Evolutionary conservation across 2,888 invertebrate species (phyloP).

Genomic region (Eupithecia exiguata): DNA sequence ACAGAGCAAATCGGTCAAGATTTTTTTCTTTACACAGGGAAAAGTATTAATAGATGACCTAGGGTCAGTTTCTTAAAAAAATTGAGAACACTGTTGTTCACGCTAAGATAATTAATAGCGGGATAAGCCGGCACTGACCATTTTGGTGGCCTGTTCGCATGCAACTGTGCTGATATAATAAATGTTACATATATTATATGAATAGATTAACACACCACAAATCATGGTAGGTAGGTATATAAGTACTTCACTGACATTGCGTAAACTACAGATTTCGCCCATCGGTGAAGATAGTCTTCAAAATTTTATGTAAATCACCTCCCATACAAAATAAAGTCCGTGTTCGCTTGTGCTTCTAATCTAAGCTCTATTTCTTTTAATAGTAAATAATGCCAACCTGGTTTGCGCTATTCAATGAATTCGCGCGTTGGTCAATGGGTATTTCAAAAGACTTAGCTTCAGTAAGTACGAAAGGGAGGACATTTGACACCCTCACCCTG

Average conservation of each 20-base stretch:
- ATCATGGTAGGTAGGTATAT: background rate
- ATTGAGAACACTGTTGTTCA: background rate
- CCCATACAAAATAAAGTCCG: background rate
- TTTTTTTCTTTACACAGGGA: background rate
- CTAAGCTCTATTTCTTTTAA: background rate
- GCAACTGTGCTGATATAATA: too few species aligned
- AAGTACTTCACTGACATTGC: background rate
- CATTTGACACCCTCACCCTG: background rate
- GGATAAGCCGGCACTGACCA: background rate
- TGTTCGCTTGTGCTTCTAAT: background rate
- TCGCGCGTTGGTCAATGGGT: constrained; percentile 14
- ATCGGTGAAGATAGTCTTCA: background rate
- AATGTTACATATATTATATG: too few species aligned
- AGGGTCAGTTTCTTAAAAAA: background rate
- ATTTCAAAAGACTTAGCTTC: constrained; percentile 12
- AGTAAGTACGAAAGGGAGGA: background rate
- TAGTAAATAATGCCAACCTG: too few species aligned
- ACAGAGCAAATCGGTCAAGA: background rate
- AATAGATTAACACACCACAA: background rate
- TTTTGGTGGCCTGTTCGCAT: background rate
- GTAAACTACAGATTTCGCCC: background rate
- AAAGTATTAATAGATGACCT: background rate
- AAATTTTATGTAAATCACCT: background rate
- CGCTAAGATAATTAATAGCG: background rate
- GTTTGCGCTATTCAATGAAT: background rate